Base-by-base conservation (phyloP, 2,113 vertebrate genomes). In the Dicaeum eximium region DNA sequence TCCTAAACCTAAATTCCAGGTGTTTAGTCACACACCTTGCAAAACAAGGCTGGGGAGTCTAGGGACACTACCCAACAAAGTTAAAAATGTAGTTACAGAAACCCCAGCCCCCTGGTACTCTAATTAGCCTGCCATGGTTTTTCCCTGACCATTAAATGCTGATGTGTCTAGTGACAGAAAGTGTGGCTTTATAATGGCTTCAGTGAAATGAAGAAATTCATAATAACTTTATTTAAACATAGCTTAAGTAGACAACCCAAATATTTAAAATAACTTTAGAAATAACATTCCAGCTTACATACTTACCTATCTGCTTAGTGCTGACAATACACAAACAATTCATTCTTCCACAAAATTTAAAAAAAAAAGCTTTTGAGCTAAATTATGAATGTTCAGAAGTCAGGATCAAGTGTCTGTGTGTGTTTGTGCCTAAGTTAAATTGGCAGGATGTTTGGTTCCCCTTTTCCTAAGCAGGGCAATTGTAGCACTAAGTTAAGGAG, bases 261-360 rank as follows among this genome's bases (percentile, higher is more conserved):
- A 92, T 94, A 89, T 90, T 95, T 95, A 77, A 89, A 95, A 35
- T 90, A 85, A 82, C 62, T 90, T 85, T 7, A 65, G 54, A 86
- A 94, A 40, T 86, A 77, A 38, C 58, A 78, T 92, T 93, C 72
- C 72, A n/a, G 64, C 47, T 92, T 62, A 31, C 71, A 31, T 88
- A 67, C 62, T 92, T 88, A 40, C 21, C 69, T 78, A 33, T 74
- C 78, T 67, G 78, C 50, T 82, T 91, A 84, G 31, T 65, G 50
- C 90, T 77, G 73, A 54, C 37, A 47, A 38, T 82, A 91, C 27
- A 95, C 77, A 95, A 95, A 57, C 78, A 58, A 89, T 84, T 80
- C 0, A 62, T 88, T 92, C 42, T 85, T 69, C 30, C 47, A 71
- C 13, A 65, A 20, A 88, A 65, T 48, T 24, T 0, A 21, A 23